Conservation (phyloP, 2,888 invertebrate species). For the Volucella zonaria region DNA sequence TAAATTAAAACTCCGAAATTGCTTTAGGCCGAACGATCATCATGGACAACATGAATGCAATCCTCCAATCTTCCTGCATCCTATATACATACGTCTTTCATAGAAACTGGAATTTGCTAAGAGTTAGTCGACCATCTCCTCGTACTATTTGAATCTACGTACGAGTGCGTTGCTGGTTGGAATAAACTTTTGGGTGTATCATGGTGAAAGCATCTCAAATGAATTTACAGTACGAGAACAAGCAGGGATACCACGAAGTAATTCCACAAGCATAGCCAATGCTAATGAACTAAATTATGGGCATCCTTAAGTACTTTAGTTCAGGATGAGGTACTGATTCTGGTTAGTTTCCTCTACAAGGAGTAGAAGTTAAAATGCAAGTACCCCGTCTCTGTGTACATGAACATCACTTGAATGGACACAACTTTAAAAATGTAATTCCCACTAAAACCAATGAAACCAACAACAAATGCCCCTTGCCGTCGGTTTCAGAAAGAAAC, state of each 20-base stretch:
- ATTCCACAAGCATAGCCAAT: conserved; percentile 5
- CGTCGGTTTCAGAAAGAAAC: too few species aligned
- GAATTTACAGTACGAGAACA: background rate
- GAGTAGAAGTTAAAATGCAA: too few species aligned
- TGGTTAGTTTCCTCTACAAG: background rate
- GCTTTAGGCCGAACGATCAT: conserved; percentile 41
- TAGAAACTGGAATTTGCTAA: conserved; percentile 36
- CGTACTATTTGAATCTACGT: background rate
- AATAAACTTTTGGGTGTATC: conserved; percentile 2
- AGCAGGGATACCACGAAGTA: background rate
- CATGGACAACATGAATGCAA: background rate
- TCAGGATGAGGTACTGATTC: background rate
- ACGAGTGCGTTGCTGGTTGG: background rate
- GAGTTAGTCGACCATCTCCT: conserved; percentile 22
- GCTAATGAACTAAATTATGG: conserved; percentile 38
- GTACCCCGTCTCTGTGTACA: background rate
- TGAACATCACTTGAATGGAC: background rate
- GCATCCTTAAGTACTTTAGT: background rate
- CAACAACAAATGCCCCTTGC: too few species aligned
- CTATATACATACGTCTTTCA: background rate
- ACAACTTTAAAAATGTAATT: conserved; percentile 8
- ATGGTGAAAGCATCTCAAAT: background rate
- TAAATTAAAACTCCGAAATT: conserved; percentile 26
- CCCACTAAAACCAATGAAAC: background rate
- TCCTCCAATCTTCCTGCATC: conserved; percentile 16